Evolutionary conservation across 2,797 vertebrate species (phyloP).

Genomic region (Propithecus perrieri): DNA sequence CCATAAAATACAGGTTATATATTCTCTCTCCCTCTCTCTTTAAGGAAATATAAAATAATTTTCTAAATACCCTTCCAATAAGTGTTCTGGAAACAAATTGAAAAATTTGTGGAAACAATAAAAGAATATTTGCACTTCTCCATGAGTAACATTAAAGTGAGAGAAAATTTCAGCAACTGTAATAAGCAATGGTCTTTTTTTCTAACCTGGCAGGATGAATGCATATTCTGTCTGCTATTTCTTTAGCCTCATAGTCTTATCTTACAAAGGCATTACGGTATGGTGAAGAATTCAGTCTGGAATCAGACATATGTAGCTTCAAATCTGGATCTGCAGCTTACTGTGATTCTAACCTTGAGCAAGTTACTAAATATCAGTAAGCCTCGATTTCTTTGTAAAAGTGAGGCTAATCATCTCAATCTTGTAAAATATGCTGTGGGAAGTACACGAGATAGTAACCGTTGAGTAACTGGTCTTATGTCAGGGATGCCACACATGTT

Average conservation of each 20-base stretch:
- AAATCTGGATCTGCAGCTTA: neutral
- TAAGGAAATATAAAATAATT: constrained; percentile 28
- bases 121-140: neutral
- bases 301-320: constrained; percentile 25
- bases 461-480: constrained; percentile 2
- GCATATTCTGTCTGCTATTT: neutral
- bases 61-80: constrained; percentile 18
- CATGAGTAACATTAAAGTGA: neutral
- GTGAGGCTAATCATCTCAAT: neutral
- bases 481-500: neutral
- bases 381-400: constrained; percentile 33
- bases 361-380: constrained; percentile 11
- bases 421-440: neutral
- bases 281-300: neutral
- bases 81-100: neutral
- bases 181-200: neutral
- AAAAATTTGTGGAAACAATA: constrained; percentile 19
- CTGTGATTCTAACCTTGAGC: neutral
- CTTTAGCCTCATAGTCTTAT: neutral
- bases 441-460: neutral
- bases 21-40: neutral
- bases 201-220: neutral
- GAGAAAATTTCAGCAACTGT: neutral
- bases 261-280: neutral
- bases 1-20: neutral